Evolutionary conservation across 2,888 invertebrate species (phyloP), one percentile per base, ranked within the genome.

Genomic region (Horisme vitalbata): DNA sequence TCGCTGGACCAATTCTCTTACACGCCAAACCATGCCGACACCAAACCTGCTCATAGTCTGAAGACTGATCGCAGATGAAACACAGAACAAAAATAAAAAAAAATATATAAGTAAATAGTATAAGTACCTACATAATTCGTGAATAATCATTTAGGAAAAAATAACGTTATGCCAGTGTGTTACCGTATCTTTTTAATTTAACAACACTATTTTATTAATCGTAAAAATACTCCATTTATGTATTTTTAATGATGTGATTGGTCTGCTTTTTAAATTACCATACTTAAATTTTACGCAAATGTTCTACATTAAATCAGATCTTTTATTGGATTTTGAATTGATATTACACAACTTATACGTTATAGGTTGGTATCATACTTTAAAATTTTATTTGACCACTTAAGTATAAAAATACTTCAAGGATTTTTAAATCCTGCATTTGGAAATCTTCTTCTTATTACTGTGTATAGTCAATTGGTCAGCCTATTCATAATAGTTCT

Each of bases 181-280:
- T 71, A 64, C 63, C 67, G 70, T 80, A 76, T 75, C 69, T 73
- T 77, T 79, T 79, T 76, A 51, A 18, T 64, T 74, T 77, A 71
- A 75, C 72, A 66, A 60, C 65, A 66, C 73, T 79, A 76, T 83
- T 84, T n/a, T 83, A 83, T 83, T 77, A 76, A 65, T 74, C 80
- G 65, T 85, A 68, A 82, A 83, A 75, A 71, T 67, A 59, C 59
- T 71, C 66, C 51, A 46, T 66, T 61, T 79, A 75, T 74, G 71
- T 70, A 64, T 71, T 73, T 83, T 83, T 83, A 81, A 83, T 67
- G 69, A 76, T 72, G 24, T 43, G 47, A 45, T 51, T 75, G 76
- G 70, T 70, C 71, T 75, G 75, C 71, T 76, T 79, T 76, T 71
- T 30, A 34, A 37, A 45, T 53, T 45, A 28, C 26, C 18, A 10